Evolutionary conservation across 2,888 invertebrate genomes (phyloP).

Genomic region (Cheilosia variabilis): DNA sequence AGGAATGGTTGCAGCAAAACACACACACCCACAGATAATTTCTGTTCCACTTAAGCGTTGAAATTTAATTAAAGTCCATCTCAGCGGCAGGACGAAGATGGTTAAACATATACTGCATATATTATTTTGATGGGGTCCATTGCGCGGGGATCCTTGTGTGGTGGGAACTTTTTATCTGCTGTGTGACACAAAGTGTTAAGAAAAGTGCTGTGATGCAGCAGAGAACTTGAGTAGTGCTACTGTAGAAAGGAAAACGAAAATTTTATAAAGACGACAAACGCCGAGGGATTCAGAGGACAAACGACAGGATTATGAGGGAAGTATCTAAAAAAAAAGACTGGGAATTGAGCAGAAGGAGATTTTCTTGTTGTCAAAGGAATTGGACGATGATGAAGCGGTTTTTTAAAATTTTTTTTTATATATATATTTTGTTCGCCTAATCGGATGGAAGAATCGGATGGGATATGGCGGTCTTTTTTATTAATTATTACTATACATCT

Average conservation of each 20-base stretch:
- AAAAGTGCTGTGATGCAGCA: constrained; percentile 1
- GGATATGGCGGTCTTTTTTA: background rate
- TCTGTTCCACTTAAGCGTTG: constrained; percentile 49
- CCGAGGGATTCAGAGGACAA: constrained; percentile 37
- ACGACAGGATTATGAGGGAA: constrained; percentile 32
- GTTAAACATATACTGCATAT: background rate
- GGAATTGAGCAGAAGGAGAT: constrained; percentile 18
- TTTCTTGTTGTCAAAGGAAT: constrained; percentile 20
- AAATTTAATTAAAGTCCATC: constrained; percentile 72
- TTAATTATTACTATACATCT: no score
- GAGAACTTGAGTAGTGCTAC: constrained; percentile 7
- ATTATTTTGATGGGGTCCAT: background rate
- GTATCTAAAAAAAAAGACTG: background rate
- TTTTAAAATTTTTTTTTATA: background rate
- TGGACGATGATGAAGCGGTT: background rate
- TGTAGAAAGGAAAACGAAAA: constrained; percentile 2
- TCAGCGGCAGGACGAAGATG: constrained; percentile 2
- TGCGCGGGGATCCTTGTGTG: constrained; percentile 5
- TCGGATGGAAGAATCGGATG: background rate
- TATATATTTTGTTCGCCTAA: no score
- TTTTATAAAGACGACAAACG: constrained; percentile 22
- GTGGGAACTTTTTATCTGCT: constrained; percentile 2
- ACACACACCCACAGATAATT: constrained; percentile 4
- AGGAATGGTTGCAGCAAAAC: background rate
- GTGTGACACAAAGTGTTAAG: constrained; percentile 10